phyloP scores from a whole-genome alignment of 2,888 invertebrate species.

The Chesias legatella region DNA sequence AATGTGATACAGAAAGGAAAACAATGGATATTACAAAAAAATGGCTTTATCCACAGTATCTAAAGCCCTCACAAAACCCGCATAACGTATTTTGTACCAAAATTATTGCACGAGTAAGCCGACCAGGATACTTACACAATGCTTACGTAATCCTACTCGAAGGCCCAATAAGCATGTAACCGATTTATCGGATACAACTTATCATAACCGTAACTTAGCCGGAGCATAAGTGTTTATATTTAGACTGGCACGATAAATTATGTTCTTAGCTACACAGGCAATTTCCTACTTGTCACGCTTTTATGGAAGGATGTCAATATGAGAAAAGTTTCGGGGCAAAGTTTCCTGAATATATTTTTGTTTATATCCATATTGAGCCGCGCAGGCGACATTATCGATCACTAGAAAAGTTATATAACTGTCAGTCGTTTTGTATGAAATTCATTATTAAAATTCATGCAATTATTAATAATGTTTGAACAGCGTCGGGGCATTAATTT shows the following conservation, averaged over 20 bases:
- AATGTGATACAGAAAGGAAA: background rate
- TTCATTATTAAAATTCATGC: too few species aligned
- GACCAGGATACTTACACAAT: constrained; percentile 30
- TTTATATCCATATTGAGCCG: constrained; percentile 1
- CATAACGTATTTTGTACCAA: constrained; percentile 23
- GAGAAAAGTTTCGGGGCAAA: constrained; percentile 13
- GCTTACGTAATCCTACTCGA: constrained; percentile 33
- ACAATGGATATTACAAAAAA: constrained; percentile 5
- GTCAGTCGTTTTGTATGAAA: too few species aligned
- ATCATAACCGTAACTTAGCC: constrained; percentile 22
- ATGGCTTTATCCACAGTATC: constrained; percentile 10
- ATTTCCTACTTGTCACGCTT: constrained; percentile 25
- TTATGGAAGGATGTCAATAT: constrained; percentile 17
- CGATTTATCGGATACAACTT: constrained; percentile 36
- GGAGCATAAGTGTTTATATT: constrained; percentile 32
- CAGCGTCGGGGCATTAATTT: too few species aligned
- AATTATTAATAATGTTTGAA: too few species aligned
- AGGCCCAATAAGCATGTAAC: constrained; percentile 39
- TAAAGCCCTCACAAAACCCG: constrained; percentile 10
- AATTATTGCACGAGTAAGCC: constrained; percentile 35
- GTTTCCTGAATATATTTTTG: constrained; percentile 10
- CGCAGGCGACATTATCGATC: too few species aligned
- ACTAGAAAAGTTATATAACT: too few species aligned
- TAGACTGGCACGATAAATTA: constrained; percentile 27
- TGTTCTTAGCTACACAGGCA: constrained; percentile 22